Conservation (phyloP, 2,888 invertebrate genomes). For the Agrochola macilenta region DNA sequence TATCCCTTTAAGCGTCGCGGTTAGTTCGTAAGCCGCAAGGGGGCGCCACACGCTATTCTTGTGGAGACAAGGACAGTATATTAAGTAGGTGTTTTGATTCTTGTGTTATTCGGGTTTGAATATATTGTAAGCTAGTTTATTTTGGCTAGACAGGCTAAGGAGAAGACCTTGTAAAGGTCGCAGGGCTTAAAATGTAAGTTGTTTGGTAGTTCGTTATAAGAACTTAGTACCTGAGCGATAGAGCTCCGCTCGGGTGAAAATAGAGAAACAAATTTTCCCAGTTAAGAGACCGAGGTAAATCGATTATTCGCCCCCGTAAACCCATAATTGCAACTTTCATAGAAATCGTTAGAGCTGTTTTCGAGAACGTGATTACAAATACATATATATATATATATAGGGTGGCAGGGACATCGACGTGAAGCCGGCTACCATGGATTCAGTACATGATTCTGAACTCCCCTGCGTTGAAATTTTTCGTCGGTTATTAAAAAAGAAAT, state of each 20-base stretch:
- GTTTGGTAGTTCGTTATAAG: neutral
- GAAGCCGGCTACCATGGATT: no score
- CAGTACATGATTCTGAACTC: no score
- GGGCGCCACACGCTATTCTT: slow-evolving; percentile 74
- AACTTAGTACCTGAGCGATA: neutral
- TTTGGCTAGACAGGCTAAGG: neutral
- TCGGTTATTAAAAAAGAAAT: no score
- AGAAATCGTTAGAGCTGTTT: no score
- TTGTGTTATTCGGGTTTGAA: slow-evolving; percentile 61
- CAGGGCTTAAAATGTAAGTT: neutral
- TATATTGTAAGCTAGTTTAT: neutral
- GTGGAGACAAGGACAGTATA: slow-evolving; percentile 77
- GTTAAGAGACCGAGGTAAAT: no score
- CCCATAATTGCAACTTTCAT: no score
- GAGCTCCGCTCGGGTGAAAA: no score
- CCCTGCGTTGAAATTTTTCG: no score
- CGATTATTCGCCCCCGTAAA: no score
- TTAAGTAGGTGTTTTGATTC: slow-evolving; percentile 81
- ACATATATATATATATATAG: no score
- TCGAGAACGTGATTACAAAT: neutral
- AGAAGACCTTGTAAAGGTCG: neutral
- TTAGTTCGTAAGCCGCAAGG: slow-evolving; percentile 75
- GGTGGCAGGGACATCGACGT: no score
- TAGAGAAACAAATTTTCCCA: no score
- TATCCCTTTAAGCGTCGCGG: slow-evolving; percentile 83